Percentiles rank a stretch among this genome's conserved stretches.
Evolutionary conservation across 2,888 invertebrate species (phyloP).

Genomic region (Teleogryllus oceanicus): DNA sequence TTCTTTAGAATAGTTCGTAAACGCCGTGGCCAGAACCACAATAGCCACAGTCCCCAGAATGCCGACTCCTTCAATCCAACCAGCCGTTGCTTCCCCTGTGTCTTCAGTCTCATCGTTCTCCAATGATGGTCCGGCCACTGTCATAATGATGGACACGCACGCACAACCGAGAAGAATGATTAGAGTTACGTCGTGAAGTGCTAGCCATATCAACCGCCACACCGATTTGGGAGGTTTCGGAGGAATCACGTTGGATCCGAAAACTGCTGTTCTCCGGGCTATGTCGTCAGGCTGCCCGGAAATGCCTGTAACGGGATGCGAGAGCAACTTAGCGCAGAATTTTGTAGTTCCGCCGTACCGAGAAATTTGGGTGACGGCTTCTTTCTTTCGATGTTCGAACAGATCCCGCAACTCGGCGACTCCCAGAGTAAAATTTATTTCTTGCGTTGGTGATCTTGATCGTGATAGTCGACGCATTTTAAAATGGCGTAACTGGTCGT

Average conservation of each 20-base stretch:
- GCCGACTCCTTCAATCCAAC: slow-evolving; percentile 65
- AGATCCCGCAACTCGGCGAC: no score
- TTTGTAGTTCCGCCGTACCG: no score
- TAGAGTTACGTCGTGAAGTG: slow-evolving; percentile 61
- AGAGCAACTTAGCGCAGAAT: no score
- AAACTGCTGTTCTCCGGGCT: background rate
- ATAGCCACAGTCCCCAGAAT: slow-evolving; percentile 62
- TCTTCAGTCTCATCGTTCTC: slow-evolving; percentile 53
- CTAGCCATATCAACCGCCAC: slow-evolving; percentile 58
- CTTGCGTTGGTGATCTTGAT: no score
- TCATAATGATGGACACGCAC: slow-evolving; percentile 57
- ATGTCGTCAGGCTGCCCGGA: no score
- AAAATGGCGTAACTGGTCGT: no score
- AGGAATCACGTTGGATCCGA: background rate
- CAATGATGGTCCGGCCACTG: slow-evolving; percentile 44
- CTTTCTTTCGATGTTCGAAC: no score
- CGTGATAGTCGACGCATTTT: no score
- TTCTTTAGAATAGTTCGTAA: slow-evolving; percentile 66
- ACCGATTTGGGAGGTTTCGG: background rate
- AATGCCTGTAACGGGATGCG: no score
- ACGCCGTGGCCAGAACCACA: slow-evolving; percentile 63
- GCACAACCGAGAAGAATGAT: slow-evolving; percentile 61
- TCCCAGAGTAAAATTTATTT: no score
- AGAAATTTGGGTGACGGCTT: no score
- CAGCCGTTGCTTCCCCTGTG: slow-evolving; percentile 49